Evolutionary conservation across 1,140 invertebrate genomes (phyloP).

Genomic region (Zaprionus ghesquierei): DNA sequence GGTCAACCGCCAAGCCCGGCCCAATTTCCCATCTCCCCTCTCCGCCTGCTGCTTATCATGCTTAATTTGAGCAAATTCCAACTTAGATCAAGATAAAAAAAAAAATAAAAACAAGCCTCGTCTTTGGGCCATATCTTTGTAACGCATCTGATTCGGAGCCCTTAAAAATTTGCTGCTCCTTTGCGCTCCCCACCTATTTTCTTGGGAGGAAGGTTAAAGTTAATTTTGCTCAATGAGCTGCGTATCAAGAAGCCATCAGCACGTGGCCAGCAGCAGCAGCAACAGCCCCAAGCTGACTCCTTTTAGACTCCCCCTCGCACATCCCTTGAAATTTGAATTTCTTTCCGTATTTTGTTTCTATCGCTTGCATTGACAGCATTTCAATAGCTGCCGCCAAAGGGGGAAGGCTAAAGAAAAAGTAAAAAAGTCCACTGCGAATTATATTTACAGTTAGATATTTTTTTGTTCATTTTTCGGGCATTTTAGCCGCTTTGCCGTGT

Average conservation of each 20-base stretch:
- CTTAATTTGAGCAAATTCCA: constrained; percentile 69
- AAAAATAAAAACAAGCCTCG: constrained; percentile 47
- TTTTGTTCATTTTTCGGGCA: constrained; percentile 8
- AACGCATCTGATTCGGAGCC: constrained; percentile 47
- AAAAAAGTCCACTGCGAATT: constrained; percentile 21
- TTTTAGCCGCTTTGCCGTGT: constrained; percentile 41
- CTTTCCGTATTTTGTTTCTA: constrained; percentile 14
- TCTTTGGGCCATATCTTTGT: constrained; percentile 39
- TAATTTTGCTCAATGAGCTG: constrained; percentile 79
- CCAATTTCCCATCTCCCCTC: not conserved
- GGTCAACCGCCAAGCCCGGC: constrained; percentile 13
- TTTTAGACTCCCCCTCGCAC: not conserved
- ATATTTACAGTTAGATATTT: constrained; percentile 2
- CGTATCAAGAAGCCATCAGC: constrained; percentile 71
- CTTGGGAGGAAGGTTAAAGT: constrained; percentile 41
- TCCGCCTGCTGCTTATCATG: constrained; percentile 36
- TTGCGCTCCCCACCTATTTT: constrained; percentile 12
- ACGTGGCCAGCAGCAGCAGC: constrained; percentile 48
- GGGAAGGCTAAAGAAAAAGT: constrained; percentile 21
- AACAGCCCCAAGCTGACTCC: not conserved
- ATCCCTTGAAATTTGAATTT: constrained; percentile 68
- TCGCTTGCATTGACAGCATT: constrained; percentile 45
- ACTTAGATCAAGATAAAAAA: constrained; percentile 53
- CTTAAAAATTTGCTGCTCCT: constrained; percentile 18
- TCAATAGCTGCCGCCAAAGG: constrained; percentile 48